Percentiles rank a stretch among this genome's conserved stretches.
phyloP scores from a whole-genome alignment of 2,113 vertebrate species.

The Taurulus bubalis region DNA sequence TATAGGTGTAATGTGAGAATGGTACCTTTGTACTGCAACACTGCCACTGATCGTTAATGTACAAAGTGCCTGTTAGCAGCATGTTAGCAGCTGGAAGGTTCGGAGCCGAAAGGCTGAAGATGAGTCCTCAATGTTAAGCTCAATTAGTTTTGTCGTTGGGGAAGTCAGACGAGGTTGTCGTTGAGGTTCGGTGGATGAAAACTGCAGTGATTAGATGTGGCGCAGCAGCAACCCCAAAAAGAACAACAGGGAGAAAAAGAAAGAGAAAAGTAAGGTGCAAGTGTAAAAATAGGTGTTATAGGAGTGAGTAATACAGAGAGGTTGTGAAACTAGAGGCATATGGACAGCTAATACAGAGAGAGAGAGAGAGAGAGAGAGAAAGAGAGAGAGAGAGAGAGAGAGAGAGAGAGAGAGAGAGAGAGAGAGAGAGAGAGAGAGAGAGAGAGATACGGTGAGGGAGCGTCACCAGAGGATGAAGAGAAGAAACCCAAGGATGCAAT shows the following conservation, averaged over 20 bases:
- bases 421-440: not conserved
- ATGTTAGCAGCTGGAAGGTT: slow-evolving; percentile 30
- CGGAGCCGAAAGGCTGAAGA: slow-evolving; percentile 27
- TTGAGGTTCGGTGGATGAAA: not conserved
- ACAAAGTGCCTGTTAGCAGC: slow-evolving; percentile 7
- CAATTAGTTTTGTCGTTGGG: slow-evolving; percentile 46
- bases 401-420: no score
- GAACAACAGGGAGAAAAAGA: not conserved
- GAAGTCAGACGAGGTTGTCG: slow-evolving; percentile 24
- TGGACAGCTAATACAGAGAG: slow-evolving; percentile 4
- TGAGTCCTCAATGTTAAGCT: slow-evolving; percentile 52
- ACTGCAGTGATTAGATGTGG: slow-evolving; percentile 16
- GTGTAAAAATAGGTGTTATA: not conserved
- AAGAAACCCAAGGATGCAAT: slow-evolving; percentile 4
- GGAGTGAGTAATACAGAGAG: slow-evolving; percentile 1
- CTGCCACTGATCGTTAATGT: not conserved
- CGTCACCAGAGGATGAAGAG: slow-evolving; percentile 17
- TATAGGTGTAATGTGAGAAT: slow-evolving; percentile 5
- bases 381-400: no score
- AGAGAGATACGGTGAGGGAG: not conserved
- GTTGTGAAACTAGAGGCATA: slow-evolving; percentile 24
- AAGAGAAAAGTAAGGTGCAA: not conserved
- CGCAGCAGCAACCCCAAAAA: not conserved
- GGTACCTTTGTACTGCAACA: not conserved
- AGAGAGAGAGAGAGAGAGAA: not conserved